Percentiles rank a stretch among this genome's conserved stretches.
Evolutionary conservation across 2,797 vertebrate species (phyloP).

Genomic region (Peromyscus melanophrys): DNA sequence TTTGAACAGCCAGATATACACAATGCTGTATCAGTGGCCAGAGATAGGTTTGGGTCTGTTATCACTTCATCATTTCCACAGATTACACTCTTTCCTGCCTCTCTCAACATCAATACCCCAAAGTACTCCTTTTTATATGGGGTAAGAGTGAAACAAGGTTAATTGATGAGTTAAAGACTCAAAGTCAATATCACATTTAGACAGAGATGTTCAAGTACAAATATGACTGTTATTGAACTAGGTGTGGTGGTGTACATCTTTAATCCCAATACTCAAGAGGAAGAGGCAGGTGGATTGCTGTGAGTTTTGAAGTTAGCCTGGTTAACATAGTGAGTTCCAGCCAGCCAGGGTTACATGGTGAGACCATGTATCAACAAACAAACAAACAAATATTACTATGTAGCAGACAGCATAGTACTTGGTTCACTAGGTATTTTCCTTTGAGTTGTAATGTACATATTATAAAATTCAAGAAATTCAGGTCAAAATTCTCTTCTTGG

Average conservation of each 20-base stretch:
- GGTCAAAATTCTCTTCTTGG: neutral
- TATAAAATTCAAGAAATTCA: neutral
- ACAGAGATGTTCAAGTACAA: slow-evolving; percentile 1
- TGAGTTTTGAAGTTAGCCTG: neutral
- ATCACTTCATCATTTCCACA: neutral
- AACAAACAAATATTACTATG: neutral
- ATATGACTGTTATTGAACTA: slow-evolving; percentile 41
- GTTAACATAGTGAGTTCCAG: neutral
- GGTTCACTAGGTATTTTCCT: neutral
- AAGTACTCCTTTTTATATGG: neutral
- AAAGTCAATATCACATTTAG: neutral
- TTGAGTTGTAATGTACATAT: neutral
- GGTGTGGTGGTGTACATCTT: neutral
- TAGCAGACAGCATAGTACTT: neutral
- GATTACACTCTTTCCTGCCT: neutral
- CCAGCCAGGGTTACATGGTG: neutral
- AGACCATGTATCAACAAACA: neutral
- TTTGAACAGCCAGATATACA: neutral
- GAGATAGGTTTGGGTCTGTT: neutral
- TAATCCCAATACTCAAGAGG: neutral
- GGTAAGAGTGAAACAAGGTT: neutral
- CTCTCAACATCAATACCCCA: neutral
- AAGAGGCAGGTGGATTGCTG: neutral
- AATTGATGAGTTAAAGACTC: slow-evolving; percentile 31
- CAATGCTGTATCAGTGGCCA: neutral